These are phyloP conservation scores for Amblyopsis rosae DNA, from an alignment of 2,113 vertebrate species.

Conservation along the genomic window DNA sequence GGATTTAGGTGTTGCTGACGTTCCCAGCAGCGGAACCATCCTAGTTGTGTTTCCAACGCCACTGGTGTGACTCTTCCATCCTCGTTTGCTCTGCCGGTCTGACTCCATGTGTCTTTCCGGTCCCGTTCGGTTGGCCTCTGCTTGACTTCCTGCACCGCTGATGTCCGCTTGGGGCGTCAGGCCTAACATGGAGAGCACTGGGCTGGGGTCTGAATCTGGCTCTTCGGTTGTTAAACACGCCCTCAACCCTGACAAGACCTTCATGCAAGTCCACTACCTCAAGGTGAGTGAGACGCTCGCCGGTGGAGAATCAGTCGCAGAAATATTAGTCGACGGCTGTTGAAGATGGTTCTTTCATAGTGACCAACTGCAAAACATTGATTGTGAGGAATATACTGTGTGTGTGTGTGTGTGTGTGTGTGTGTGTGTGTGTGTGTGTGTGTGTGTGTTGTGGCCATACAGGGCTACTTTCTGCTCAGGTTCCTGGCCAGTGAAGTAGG, in stretches of 20 bases:
- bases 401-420: not conserved
- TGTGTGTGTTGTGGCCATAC: constrained; percentile 30
- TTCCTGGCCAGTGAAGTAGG: constrained; percentile 83
- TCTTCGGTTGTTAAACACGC: constrained; percentile 88
- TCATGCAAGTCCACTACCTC: constrained; percentile 97
- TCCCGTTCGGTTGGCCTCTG: constrained; percentile 1
- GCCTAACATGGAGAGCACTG: constrained; percentile 89
- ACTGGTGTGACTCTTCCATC: too few species aligned
- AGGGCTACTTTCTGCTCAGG: constrained; percentile 94
- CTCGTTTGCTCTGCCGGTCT: constrained; percentile 13
- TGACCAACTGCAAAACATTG: not conserved
- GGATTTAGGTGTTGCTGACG: constrained; percentile 56
- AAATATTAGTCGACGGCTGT: not conserved
- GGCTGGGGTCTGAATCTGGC: constrained; percentile 84
- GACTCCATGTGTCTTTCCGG: constrained; percentile 1
- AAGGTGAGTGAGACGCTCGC: constrained; percentile 85
- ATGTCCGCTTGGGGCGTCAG: constrained; percentile 62
- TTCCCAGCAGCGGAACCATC: constrained; percentile 36
- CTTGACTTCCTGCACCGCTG: constrained; percentile 13
- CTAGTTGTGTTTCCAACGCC: constrained; percentile 19
- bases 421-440: not conserved
- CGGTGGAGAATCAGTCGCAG: not conserved
- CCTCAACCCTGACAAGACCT: constrained; percentile 91
- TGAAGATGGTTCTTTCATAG: not conserved
- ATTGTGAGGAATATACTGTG: not conserved